These are phyloP conservation scores for Meriones unguiculatus DNA, from an alignment of 2,113 vertebrate species.

Conservation along the genomic window DNA sequence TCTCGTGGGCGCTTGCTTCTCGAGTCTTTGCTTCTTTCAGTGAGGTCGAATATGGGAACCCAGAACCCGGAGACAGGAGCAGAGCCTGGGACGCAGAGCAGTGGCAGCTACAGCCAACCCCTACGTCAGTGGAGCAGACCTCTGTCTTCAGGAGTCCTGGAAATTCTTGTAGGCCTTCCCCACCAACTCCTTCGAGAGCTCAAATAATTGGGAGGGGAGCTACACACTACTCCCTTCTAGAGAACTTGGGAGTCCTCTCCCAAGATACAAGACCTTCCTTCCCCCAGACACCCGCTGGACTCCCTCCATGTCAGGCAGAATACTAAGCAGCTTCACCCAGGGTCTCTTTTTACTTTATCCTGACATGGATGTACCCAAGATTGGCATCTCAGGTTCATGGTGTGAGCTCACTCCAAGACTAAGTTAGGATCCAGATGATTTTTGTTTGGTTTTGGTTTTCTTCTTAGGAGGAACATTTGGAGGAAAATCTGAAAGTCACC, in stretches of 20 bases:
- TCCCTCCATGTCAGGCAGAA: not conserved
- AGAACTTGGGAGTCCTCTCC: not conserved
- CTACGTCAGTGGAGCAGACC: not conserved
- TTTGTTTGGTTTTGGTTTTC: not conserved
- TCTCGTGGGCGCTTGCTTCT: not conserved
- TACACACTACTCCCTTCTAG: not conserved
- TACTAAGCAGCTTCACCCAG: not conserved
- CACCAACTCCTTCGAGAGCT: not conserved
- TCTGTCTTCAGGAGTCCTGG: accelerated
- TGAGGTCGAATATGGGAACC: not conserved
- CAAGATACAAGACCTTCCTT: not conserved
- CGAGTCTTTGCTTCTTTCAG: not conserved
- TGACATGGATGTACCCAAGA: not conserved
- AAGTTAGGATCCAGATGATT: not conserved
- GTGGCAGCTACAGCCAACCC: not conserved
- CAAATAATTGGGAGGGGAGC: no score
- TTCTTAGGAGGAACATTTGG: not conserved
- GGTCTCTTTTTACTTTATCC: not conserved
- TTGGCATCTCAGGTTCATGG: not conserved
- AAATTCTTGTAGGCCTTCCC: not conserved
- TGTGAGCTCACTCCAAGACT: not conserved
- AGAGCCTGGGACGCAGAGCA: not conserved
- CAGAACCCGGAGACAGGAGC: not conserved
- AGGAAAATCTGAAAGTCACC: not conserved
- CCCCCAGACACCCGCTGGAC: not conserved